Percentiles rank a stretch among this genome's conserved stretches.
Evolutionary conservation across 2,797 vertebrate genomes (phyloP).

Genomic region (Graptemys geographica): DNA sequence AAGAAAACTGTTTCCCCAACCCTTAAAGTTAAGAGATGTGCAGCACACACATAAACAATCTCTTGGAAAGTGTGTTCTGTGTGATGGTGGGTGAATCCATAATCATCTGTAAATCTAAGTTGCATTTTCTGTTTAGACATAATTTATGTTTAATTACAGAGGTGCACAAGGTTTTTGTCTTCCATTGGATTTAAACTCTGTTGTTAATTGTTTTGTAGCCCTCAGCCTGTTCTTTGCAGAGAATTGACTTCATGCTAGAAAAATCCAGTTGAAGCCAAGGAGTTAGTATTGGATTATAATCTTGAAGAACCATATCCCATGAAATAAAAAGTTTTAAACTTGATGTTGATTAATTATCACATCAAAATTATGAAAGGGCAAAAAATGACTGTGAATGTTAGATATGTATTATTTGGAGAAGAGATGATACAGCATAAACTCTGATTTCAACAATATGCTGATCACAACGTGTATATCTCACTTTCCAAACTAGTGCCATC

Average conservation of each 20-base stretch:
- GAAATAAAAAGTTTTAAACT: neutral
- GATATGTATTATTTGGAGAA: neutral
- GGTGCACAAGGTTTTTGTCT: accelerated
- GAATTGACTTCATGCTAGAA: neutral
- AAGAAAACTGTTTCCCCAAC: neutral
- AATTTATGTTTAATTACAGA: neutral
- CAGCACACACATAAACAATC: neutral
- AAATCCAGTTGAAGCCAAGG: neutral
- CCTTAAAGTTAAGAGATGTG: neutral
- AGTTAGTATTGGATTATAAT: neutral
- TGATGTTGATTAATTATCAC: neutral
- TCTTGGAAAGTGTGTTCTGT: neutral
- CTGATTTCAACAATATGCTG: neutral
- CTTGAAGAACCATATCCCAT: neutral
- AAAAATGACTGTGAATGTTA: neutral
- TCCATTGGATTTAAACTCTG: neutral
- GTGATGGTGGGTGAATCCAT: neutral
- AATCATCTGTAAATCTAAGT: neutral
- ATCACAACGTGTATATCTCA: neutral
- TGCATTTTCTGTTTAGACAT: neutral
- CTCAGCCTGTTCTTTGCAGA: neutral
- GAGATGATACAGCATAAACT: neutral
- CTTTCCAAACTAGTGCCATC: neutral
- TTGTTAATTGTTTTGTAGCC: neutral
- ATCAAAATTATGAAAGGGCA: neutral